Evolutionary conservation across 1,140 invertebrate species (phyloP).

Genomic region (Trachymyrmex cornetzi): DNA sequence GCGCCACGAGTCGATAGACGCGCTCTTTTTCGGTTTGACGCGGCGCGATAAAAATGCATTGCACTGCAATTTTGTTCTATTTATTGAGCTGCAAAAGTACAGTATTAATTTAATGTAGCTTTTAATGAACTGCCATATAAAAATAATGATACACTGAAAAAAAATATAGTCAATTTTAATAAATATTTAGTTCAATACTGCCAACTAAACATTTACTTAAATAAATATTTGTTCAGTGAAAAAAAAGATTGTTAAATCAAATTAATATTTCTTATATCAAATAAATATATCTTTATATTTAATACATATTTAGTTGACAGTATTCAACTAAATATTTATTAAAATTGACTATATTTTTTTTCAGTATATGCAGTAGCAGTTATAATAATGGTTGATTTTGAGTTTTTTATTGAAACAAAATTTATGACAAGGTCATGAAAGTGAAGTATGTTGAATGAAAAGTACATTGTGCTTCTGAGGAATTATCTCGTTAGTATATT

Average conservation of each 20-base stretch:
- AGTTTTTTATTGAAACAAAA: background rate
- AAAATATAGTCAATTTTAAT: too few species aligned
- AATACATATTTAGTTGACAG: too few species aligned
- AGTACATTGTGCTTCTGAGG: background rate
- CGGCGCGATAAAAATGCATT: background rate
- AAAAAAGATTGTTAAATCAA: too few species aligned
- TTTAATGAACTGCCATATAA: background rate
- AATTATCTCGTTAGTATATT: background rate
- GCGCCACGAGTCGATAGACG: conserved; percentile 23
- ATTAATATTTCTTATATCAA: too few species aligned
- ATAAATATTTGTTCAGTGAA: too few species aligned
- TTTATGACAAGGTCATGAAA: background rate
- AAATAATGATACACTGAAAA: conserved; percentile 18
- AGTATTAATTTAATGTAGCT: background rate
- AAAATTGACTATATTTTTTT: too few species aligned
- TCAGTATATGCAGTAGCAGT: too few species aligned
- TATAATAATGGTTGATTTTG: background rate
- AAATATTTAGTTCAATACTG: too few species aligned
- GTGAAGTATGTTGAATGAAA: background rate
- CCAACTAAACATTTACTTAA: too few species aligned
- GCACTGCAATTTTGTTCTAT: background rate
- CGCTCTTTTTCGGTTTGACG: background rate
- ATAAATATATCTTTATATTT: too few species aligned
- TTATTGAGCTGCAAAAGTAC: background rate
- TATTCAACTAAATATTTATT: too few species aligned